phyloP scores from a whole-genome alignment of 2,113 vertebrate species.

The Lophotis ruficrista region DNA sequence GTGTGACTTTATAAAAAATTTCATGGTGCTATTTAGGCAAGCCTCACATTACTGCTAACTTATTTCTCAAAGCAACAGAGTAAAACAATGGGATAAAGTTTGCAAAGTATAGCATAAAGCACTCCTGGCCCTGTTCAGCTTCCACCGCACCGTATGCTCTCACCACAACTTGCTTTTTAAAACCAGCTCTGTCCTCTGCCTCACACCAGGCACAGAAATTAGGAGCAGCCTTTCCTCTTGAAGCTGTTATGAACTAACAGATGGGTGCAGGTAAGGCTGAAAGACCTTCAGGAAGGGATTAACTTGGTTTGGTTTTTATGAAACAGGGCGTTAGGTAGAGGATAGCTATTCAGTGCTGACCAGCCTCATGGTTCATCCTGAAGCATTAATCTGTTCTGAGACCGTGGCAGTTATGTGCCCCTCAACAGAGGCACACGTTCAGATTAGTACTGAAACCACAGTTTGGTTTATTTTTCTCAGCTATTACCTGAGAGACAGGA shows the following conservation, averaged over 20 bases:
- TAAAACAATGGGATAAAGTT: neutral
- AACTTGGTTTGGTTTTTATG: neutral
- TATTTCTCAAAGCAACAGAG: neutral
- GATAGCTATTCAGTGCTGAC: neutral
- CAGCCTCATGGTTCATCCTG: neutral
- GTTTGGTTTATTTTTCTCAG: neutral
- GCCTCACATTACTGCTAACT: neutral
- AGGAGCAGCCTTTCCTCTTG: neutral
- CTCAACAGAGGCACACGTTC: neutral
- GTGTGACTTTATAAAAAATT: constrained; percentile 10
- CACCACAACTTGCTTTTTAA: neutral
- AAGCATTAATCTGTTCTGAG: neutral
- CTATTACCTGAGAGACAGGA: neutral
- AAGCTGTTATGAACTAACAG: neutral
- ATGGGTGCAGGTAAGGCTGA: constrained; percentile 25
- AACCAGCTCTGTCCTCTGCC: neutral
- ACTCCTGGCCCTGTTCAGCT: neutral
- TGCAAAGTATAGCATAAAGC: neutral
- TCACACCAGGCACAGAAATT: neutral
- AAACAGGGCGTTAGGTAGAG: neutral
- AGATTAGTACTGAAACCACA: neutral
- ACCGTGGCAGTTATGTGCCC: neutral
- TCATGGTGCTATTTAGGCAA: neutral
- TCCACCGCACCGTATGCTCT: rapidly evolving
- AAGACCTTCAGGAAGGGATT: neutral